A percentile compares a stretch with the other conserved stretches of the same genome.
These are phyloP conservation scores for Parnassius glacialis DNA, from an alignment of 2,888 invertebrate genomes.

Conservation along the genomic window DNA sequence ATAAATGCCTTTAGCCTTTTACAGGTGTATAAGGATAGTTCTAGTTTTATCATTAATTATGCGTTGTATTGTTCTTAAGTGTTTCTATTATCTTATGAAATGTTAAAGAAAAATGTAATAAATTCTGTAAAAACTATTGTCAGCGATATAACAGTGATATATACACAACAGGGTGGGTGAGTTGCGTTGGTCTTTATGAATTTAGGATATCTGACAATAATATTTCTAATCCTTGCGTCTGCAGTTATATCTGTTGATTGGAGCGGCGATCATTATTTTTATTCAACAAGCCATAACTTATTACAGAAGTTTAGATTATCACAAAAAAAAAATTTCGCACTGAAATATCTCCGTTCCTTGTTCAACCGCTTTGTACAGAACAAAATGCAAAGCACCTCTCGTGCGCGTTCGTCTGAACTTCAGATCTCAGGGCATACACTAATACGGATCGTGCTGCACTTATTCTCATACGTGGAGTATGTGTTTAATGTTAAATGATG, in stretches of 20 bases:
- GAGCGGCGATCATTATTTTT: conserved; percentile 26
- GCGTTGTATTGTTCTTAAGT: conserved; percentile 9
- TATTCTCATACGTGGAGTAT: no score
- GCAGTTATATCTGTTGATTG: conserved; percentile 36
- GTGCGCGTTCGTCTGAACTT: no score
- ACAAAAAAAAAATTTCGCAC: no score
- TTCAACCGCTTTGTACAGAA: no score
- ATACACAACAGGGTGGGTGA: conserved; percentile 58
- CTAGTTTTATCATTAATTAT: conserved; percentile 14
- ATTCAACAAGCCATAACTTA: not conserved
- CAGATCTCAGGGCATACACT: no score
- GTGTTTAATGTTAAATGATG: no score
- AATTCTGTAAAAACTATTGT: conserved; percentile 13
- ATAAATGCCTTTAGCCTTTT: conserved; percentile 41
- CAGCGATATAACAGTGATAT: conserved; percentile 47
- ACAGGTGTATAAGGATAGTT: conserved; percentile 9
- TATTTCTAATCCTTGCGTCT: conserved; percentile 56
- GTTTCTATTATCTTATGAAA: conserved; percentile 5
- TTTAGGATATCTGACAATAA: conserved; percentile 77
- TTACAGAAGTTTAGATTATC: no score
- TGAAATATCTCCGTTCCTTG: no score
- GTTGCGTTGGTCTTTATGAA: conserved; percentile 56
- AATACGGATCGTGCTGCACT: no score
- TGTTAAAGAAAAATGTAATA: conserved; percentile 17
- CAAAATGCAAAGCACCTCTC: no score